Conservation (phyloP, 2,888 invertebrate genomes). For the Parascotia fuliginaria region DNA sequence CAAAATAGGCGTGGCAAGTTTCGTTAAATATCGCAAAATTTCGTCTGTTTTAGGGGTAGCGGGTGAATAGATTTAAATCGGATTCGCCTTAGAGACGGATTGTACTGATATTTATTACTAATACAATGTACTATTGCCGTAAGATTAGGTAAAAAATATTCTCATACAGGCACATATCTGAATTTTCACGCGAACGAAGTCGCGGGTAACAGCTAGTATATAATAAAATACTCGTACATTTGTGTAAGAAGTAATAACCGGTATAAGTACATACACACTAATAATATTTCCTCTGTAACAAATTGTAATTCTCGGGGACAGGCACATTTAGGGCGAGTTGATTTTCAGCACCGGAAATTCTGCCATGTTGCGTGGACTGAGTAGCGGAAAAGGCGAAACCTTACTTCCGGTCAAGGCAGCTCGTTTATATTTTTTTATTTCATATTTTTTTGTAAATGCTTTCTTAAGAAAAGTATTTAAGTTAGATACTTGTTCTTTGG, state of each 20-base stretch:
- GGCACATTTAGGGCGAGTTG: constrained; percentile 41
- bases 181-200: no score
- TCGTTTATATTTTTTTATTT: constrained; percentile 49
- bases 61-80: no score
- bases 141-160: no score
- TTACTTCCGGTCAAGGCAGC: constrained; percentile 53
- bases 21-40: no score
- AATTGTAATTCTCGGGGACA: constrained; percentile 36
- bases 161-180: no score
- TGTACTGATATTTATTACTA: no score
- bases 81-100: no score
- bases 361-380: constrained; percentile 60
- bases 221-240: no score
- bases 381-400: constrained; percentile 62
- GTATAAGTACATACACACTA: constrained; percentile 12
- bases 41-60: no score
- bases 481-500: background rate
- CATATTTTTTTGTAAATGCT: constrained; percentile 28
- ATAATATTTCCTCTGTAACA: constrained; percentile 42
- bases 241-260: constrained; percentile 10
- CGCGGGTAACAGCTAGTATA: no score
- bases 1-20: no score
- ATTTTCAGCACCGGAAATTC: constrained; percentile 58
- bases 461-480: constrained; percentile 14
- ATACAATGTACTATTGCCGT: no score